Evolutionary conservation across 2,113 vertebrate genomes (phyloP).

Genomic region (Lophotis ruficrista): DNA sequence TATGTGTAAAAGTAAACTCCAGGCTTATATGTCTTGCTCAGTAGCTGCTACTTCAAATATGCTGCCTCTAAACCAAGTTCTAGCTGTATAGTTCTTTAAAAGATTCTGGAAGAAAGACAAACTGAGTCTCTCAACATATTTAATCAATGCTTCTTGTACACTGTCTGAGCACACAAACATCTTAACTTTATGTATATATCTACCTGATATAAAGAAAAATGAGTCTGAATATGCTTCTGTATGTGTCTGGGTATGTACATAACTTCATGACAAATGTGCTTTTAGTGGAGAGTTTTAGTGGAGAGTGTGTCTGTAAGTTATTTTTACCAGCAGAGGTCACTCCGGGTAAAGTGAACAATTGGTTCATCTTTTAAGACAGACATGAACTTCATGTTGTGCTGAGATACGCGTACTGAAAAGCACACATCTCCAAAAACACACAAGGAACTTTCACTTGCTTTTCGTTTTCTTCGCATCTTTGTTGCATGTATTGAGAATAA

Average conservation of each 20-base stretch:
- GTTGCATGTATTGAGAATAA: neutral
- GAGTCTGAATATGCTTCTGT: neutral
- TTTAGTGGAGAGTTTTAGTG: neutral
- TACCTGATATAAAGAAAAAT: neutral
- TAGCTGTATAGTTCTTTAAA: neutral
- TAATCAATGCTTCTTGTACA: neutral
- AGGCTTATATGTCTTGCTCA: neutral
- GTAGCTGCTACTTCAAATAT: neutral
- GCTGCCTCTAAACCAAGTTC: neutral
- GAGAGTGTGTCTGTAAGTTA: neutral
- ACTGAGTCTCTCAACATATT: neutral
- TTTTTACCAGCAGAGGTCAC: conserved; percentile 73
- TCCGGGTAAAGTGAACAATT: conserved; percentile 70
- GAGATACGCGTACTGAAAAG: neutral
- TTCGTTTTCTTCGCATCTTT: neutral
- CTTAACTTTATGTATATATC: neutral
- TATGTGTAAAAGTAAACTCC: neutral
- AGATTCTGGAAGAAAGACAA: neutral
- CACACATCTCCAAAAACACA: neutral
- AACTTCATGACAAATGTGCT: neutral
- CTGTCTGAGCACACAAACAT: neutral
- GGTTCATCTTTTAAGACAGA: conserved; percentile 5
- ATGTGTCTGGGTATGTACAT: rapidly evolving
- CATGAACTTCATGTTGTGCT: neutral
- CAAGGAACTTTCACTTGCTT: neutral